Percentiles rank a stretch among this genome's conserved stretches.
Conservation (phyloP, 2,113 vertebrate species). For the Megaptera novaeangliae region DNA sequence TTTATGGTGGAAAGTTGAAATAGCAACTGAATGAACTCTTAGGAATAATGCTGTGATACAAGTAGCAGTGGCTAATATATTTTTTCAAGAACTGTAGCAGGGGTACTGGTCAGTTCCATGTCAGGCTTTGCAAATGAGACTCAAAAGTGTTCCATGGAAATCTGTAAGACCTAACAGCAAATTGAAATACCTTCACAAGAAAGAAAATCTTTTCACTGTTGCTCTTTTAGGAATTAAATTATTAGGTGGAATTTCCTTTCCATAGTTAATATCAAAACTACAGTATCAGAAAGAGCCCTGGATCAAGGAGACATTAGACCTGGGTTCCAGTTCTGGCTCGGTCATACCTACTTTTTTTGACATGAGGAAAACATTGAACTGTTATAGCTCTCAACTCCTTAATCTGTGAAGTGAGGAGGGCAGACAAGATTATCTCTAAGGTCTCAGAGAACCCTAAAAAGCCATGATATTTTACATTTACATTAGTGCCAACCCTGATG, state of each 20-base stretch:
- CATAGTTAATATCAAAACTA: neutral
- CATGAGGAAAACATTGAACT: neutral
- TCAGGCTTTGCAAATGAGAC: neutral
- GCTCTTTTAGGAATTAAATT: neutral
- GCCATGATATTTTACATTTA: neutral
- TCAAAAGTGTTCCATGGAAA: neutral
- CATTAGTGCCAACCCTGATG: neutral
- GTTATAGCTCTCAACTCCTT: neutral
- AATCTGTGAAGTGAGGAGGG: neutral
- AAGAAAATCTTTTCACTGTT: neutral
- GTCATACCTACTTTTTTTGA: neutral
- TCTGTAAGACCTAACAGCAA: neutral
- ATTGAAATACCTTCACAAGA: neutral
- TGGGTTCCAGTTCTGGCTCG: neutral
- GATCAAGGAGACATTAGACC: neutral
- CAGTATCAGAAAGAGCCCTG: neutral
- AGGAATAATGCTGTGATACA: neutral
- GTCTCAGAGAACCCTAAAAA: neutral
- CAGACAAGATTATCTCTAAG: neutral
- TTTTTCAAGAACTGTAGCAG: neutral
- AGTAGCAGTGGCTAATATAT: neutral
- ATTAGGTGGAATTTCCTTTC: neutral
- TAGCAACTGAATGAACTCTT: neutral
- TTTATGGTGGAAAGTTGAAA: slow-evolving; percentile 50
- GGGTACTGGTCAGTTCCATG: neutral